Evolutionary conservation across 92 coral and sea anemone genomes (phyloP), one percentile per base, ranked within the genome.

Genomic region (Micromussa lordhowensis): DNA sequence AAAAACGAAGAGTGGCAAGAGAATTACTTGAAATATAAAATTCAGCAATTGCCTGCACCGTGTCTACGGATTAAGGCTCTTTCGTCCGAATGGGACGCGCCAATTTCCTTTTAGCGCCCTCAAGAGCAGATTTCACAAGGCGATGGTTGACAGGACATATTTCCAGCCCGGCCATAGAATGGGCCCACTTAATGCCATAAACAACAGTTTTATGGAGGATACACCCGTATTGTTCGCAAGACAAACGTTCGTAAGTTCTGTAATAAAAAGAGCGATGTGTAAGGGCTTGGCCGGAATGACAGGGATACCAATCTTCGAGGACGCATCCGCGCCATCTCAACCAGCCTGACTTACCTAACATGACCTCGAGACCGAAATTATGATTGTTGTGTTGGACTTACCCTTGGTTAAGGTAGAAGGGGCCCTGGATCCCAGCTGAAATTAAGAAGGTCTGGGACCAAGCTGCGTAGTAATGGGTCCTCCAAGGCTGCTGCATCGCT

Each of bases 1-100:
- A 70, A 82, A 94, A 91, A 36, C 93, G 91, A 75, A 92, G 61
- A 69, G 12, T 80, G 12, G 95, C 90, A 31, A 94, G 87, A 26
- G 79, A 75, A 18, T 64, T 32, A 21, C 79, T 94, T n/a, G 79
- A 72, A 51, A 63, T 79, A 73, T 88, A 88, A 78, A 18, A 34
- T 10, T 75, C 64, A 73, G 83, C 85, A 12, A 93, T 80, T 17
- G 30, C 70, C 24, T 5, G 86, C 24, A 92, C 87, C 15, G 74
- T 24, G 40, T 81, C 89, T 19, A 81, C n/a, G n/a, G n/a, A n/a
- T n/a, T n/a, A n/a, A n/a, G n/a, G n/a, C n/a, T n/a, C n/a, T n/a
- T n/a, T n/a, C 55, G 31, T 87, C n/a, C 38, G 74, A 53, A 92
- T 75, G 21, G 96, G 93, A 61, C 87, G 76, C 2, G 80, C 91